Conservation (phyloP, 2,888 invertebrate genomes). For the Mellilla xanthometata region DNA sequence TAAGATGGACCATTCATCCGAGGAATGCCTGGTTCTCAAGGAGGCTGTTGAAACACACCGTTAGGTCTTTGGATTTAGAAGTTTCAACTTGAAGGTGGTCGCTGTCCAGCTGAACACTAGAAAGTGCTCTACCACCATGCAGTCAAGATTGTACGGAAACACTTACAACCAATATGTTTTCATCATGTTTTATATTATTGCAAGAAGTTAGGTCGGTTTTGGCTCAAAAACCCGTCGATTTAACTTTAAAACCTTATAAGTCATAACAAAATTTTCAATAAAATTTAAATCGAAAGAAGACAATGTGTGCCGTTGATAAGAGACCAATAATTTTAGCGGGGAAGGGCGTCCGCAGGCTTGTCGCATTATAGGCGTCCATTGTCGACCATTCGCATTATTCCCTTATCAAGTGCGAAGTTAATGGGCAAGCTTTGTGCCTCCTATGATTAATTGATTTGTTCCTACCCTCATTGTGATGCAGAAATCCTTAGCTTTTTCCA, state of each 20-base stretch:
- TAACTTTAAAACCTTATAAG: neutral
- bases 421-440: slow-evolving; percentile 77
- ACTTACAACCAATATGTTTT: no score
- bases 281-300: slow-evolving; percentile 49
- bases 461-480: slow-evolving; percentile 74
- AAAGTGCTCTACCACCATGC: no score
- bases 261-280: slow-evolving; percentile 17
- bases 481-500: slow-evolving; percentile 75
- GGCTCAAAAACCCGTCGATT: neutral
- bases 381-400: slow-evolving; percentile 74
- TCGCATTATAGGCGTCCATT: slow-evolving; percentile 54
- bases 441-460: slow-evolving; percentile 79
- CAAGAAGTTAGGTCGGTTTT: no score
- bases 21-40: no score
- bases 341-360: slow-evolving; percentile 54
- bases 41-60: no score
- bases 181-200: no score
- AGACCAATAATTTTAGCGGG: slow-evolving; percentile 62
- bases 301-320: slow-evolving; percentile 65
- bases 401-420: slow-evolving; percentile 80
- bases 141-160: no score
- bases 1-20: no score
- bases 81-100: no score
- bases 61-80: no score
- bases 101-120: no score